Conservation (phyloP, 2,888 invertebrate genomes). For the Nasonia oneida region DNA sequence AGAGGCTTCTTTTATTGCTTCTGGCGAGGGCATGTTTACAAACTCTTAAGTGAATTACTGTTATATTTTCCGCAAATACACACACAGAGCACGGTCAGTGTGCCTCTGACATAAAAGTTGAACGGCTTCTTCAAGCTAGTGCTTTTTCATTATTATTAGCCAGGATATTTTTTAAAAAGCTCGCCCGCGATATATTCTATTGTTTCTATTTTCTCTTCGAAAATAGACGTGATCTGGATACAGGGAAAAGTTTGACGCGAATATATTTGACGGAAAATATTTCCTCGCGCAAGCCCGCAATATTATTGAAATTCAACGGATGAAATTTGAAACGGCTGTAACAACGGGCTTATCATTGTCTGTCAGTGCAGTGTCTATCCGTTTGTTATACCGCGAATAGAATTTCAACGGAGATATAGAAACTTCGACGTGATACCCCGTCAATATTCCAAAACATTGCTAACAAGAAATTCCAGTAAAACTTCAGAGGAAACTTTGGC, state of each 20-base stretch:
- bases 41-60: slow-evolving; percentile 40
- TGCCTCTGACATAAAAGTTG: neutral
- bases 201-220: neutral
- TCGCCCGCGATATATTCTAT: neutral
- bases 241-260: neutral
- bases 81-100: neutral
- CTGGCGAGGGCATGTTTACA: neutral
- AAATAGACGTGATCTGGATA: neutral
- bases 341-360: neutral
- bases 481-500: neutral
- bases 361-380: slow-evolving; percentile 32
- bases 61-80: slow-evolving; percentile 14
- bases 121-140: too few species aligned
- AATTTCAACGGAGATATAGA: neutral
- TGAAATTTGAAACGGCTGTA: slow-evolving; percentile 17
- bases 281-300: neutral
- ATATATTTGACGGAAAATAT: neutral
- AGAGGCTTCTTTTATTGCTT: neutral
- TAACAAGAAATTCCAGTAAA: neutral
- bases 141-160: neutral
- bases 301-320: slow-evolving; percentile 2
- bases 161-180: neutral
- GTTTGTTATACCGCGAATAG: neutral
- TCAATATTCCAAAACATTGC: slow-evolving; percentile 38
- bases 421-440: slow-evolving; percentile 14